Base-by-base conservation (phyloP, 1,140 invertebrate species). In the Neodiprion lecontei region DNA sequence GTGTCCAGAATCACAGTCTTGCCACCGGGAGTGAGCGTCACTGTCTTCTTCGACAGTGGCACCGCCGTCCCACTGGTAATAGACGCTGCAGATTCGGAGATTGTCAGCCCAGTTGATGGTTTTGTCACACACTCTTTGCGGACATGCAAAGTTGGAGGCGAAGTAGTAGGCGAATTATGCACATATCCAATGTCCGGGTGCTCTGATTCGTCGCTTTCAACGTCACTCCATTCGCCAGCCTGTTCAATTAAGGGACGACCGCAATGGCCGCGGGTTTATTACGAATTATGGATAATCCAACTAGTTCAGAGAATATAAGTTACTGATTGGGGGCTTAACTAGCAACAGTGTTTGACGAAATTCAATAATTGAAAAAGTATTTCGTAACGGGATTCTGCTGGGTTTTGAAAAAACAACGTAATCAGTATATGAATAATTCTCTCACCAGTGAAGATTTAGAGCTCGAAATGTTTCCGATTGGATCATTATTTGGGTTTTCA, bases 1-100 rank as follows among this genome's bases (percentile, higher is more conserved):
- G 11, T 5, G 9, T 61, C 79, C 53, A 86, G 75, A 17, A 81
- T 86, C 14, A 86, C 71, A 8, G 81, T 76, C 73, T 86, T 85
- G 7, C 78, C 74, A 8, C 78, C 81, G 48, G 81, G 73, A 48
- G 80, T 78, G 14, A 81, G 75, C 21, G 80, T 73, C 70, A 84
- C 74, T 0, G 82, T 84, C 75, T 81, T 82, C 61, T 68, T 79
- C 65, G 73, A 76, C 4, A 67, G 72, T 5, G 79, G 71, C 11
- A 61, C 9, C 21, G 74, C 28, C 14, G 79, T 77, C 0, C 81
- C 78, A 11, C 81, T 65, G 11, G 75, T 73, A 65, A 74, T 79
- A 9, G 72, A 65, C 2, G 70, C 69, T 48, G 12, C 17, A 17
- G n/a, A 40, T 40, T 40, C 53, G 11, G 53, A 61, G 1, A 61